Conservation (phyloP, 2,797 vertebrate genomes). For the Smutsia gigantea region DNA sequence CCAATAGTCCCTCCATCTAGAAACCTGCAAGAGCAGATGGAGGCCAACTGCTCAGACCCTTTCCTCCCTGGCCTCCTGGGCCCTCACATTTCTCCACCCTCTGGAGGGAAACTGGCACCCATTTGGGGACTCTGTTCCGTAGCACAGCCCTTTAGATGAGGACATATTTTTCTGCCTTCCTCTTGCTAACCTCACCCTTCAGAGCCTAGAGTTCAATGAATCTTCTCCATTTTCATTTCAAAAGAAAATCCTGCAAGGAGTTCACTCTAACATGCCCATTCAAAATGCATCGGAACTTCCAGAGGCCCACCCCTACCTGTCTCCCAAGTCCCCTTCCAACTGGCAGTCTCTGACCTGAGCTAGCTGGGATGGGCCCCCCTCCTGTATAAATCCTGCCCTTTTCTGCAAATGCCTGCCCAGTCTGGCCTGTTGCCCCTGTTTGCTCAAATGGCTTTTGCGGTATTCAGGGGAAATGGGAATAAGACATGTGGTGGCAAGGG, state of each 20-base stretch:
- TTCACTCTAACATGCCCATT: neutral
- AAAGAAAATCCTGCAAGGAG: neutral
- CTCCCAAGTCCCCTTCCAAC: neutral
- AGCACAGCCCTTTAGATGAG: neutral
- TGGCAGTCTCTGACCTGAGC: neutral
- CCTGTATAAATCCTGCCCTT: neutral
- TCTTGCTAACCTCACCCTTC: neutral
- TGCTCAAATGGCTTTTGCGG: neutral
- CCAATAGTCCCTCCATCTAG: neutral
- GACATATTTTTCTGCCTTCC: neutral
- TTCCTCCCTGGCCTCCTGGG: neutral
- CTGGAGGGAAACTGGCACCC: neutral
- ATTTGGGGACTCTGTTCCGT: neutral
- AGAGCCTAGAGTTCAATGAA: neutral
- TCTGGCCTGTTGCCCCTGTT: neutral
- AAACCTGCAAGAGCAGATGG: neutral
- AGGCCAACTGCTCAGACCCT: neutral
- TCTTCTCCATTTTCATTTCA: neutral
- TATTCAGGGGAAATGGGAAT: neutral
- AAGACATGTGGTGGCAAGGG: neutral
- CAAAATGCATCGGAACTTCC: neutral
- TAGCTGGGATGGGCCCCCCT: neutral
- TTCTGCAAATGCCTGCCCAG: neutral
- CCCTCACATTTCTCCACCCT: neutral
- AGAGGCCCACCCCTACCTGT: neutral